A percentile compares a stretch with the other conserved stretches of the same genome.
phyloP scores from a whole-genome alignment of 2,113 vertebrate species.

The Datnioides undecimradiatus region DNA sequence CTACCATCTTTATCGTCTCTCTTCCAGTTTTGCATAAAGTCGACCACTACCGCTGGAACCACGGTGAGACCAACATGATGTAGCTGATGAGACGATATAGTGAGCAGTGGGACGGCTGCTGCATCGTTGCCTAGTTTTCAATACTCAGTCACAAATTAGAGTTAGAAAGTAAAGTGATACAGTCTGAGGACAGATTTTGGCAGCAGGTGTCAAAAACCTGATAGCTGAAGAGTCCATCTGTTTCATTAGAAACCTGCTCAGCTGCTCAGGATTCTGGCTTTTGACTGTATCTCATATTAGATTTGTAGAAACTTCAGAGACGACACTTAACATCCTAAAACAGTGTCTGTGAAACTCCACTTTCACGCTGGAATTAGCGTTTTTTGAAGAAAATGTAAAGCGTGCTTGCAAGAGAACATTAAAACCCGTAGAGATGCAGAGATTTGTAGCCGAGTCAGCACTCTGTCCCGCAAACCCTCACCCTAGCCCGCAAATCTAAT shows the following conservation, averaged over 20 bases:
- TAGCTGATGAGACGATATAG: not conserved
- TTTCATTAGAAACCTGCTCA: not conserved
- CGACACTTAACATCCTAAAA: not conserved
- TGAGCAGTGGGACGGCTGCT: not conserved
- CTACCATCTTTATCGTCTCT: no score
- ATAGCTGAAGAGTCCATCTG: not conserved
- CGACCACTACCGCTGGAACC: slow-evolving; percentile 55
- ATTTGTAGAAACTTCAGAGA: not conserved
- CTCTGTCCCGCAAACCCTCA: not conserved
- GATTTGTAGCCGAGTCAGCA: not conserved
- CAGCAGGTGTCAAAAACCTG: not conserved
- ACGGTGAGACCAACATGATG: slow-evolving; percentile 63
- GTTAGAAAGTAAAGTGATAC: not conserved
- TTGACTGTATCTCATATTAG: not conserved
- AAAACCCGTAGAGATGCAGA: not conserved
- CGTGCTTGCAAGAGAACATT: not conserved
- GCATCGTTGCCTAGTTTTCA: not conserved
- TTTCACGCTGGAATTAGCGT: no score
- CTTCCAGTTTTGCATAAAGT: slow-evolving; percentile 67
- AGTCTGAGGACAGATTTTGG: no score
- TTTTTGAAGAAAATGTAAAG: not conserved
- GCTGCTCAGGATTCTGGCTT: not conserved
- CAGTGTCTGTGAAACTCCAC: not conserved
- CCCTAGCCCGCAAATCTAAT: not conserved
- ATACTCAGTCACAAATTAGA: not conserved